These are phyloP conservation scores for Otus sunia DNA, from an alignment of 2,113 vertebrate species.

Conservation along the genomic window DNA sequence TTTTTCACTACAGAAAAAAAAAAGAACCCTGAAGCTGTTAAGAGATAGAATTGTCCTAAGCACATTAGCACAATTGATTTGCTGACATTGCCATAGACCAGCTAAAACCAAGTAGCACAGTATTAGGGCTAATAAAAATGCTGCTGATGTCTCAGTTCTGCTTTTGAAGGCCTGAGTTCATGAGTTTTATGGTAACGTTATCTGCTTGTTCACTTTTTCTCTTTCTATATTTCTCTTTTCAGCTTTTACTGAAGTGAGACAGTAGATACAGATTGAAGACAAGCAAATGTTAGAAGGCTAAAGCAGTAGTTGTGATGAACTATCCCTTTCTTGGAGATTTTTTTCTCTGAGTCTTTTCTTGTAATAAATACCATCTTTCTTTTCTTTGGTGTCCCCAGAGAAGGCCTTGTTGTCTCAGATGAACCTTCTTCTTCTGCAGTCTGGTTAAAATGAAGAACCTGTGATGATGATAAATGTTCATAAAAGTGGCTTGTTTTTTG, in stretches of 20 bases:
- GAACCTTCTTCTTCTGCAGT: background rate
- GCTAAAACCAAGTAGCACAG: background rate
- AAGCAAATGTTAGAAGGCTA: background rate
- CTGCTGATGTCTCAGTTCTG: background rate
- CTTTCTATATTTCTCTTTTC: background rate
- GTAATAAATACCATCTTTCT: conserved; percentile 13
- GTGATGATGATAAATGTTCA: background rate
- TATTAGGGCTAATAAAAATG: background rate
- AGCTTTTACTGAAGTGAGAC: background rate
- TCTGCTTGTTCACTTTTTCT: background rate
- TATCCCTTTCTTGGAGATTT: background rate
- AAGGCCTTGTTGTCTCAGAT: background rate
- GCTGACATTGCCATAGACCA: background rate
- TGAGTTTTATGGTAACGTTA: background rate
- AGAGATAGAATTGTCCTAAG: background rate
- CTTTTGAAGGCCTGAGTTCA: background rate
- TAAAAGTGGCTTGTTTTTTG: background rate
- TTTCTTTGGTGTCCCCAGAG: background rate
- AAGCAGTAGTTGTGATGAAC: background rate
- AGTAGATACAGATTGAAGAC: background rate
- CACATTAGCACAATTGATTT: background rate
- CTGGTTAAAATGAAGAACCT: conserved; percentile 57
- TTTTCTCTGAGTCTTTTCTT: background rate
- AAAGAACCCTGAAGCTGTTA: background rate
- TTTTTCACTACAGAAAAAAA: background rate